Evolutionary conservation across 1,140 invertebrate species (phyloP).

Genomic region (Lethocerus indicus): DNA sequence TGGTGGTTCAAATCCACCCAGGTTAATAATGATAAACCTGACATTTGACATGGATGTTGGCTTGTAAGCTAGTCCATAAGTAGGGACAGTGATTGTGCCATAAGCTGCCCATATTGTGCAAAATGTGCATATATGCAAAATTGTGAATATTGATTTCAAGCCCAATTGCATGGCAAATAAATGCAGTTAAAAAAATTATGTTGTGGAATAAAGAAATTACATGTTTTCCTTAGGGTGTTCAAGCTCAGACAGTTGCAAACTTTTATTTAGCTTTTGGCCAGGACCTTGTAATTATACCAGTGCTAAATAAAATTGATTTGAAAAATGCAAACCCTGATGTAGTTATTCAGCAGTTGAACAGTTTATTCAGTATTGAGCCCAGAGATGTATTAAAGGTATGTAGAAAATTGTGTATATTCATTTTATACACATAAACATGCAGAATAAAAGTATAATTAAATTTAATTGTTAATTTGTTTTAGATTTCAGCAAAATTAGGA

Average conservation of each 20-base stretch:
- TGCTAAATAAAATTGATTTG: constrained; percentile 94
- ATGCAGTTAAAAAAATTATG: too few relatives aligned
- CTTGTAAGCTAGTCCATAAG: too few relatives aligned
- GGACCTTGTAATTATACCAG: constrained; percentile 73
- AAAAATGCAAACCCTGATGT: constrained; percentile 72
- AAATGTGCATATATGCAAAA: too few relatives aligned
- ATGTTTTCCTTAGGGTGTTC: constrained; percentile 45
- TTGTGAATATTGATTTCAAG: too few relatives aligned
- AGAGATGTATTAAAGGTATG: constrained; percentile 44
- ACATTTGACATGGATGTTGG: too few relatives aligned
- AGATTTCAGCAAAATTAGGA: constrained; percentile 81
- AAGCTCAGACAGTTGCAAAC: constrained; percentile 96
- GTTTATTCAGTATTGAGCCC: constrained; percentile 68
- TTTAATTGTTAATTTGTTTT: constrained; percentile 9
- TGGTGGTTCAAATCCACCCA: too few relatives aligned
- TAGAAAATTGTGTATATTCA: background rate
- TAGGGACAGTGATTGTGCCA: too few relatives aligned
- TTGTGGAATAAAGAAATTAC: too few relatives aligned
- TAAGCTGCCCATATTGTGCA: too few relatives aligned
- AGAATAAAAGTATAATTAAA: background rate
- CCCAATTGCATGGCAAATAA: too few relatives aligned
- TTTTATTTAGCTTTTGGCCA: constrained; percentile 80
- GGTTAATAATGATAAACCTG: too few relatives aligned
- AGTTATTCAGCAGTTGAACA: constrained; percentile 60
- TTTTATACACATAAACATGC: background rate